Conservation (phyloP, 2,888 invertebrate genomes). For the Zaprionus lineosus region DNA sequence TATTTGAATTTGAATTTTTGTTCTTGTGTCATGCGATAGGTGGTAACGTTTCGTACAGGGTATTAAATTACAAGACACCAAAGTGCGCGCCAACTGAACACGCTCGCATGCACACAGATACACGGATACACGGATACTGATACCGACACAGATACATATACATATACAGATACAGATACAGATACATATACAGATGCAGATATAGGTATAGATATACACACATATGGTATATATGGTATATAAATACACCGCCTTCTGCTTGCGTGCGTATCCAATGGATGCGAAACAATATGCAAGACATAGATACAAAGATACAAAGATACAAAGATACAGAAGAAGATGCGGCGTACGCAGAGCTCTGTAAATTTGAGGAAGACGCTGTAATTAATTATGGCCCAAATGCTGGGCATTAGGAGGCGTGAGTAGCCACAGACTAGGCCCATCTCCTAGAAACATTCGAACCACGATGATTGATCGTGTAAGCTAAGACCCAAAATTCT, state of each 20-base stretch:
- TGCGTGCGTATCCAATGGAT: conserved; percentile 76
- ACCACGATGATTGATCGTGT: conserved; percentile 42
- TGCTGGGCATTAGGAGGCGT: conserved; percentile 33
- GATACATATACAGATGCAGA: conserved; percentile 7
- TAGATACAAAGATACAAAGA: conserved; percentile 38
- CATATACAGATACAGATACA: conserved; percentile 10
- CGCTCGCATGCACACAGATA: conserved; percentile 47
- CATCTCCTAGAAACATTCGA: conserved; percentile 27
- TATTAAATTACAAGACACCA: conserved; percentile 81
- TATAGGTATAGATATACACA: conserved; percentile 28
- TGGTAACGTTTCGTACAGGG: conserved; percentile 75
- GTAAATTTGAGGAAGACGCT: conserved; percentile 54
- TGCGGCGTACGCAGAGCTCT: conserved; percentile 33
- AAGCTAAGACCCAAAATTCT: neutral
- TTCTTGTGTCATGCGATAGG: conserved; percentile 76
- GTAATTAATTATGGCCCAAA: conserved; percentile 57
- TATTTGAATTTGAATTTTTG: conserved; percentile 44
- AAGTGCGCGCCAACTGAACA: conserved; percentile 75
- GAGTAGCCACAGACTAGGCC: conserved; percentile 15
- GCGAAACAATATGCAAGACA: conserved; percentile 70
- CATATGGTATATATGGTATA: conserved; percentile 48
- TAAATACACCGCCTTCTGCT: conserved; percentile 66
- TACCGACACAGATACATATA: conserved; percentile 1
- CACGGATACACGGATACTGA: conserved; percentile 12
- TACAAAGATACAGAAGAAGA: conserved; percentile 13